Conservation (phyloP, 1,140 invertebrate species). For the Riptortus pedestris region DNA sequence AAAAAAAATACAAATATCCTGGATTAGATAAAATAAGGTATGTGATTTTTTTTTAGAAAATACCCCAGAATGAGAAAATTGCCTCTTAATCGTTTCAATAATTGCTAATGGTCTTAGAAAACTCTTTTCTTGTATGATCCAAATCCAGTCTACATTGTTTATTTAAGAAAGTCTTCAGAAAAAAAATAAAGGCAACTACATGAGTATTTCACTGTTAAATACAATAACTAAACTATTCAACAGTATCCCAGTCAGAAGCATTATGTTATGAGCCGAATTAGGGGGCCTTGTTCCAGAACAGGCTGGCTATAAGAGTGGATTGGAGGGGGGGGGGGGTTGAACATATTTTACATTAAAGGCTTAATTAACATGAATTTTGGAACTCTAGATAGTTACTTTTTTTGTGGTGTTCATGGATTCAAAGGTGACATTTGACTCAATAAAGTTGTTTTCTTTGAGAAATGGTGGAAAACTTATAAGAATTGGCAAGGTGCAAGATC, state of each 20-base stretch:
- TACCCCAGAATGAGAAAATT: neutral
- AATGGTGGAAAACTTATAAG: too few relatives aligned
- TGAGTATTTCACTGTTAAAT: neutral
- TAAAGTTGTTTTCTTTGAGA: too few relatives aligned
- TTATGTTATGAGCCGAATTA: neutral
- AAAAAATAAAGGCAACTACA: neutral
- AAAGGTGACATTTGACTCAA: neutral
- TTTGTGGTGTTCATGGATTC: neutral
- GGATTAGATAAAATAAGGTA: neutral
- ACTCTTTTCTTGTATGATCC: neutral
- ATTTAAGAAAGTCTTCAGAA: neutral
- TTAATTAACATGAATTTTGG: neutral
- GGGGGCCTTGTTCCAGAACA: neutral
- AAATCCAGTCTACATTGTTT: neutral
- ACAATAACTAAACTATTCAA: neutral
- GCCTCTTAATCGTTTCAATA: neutral
- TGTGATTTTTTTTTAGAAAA: neutral
- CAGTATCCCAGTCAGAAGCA: neutral
- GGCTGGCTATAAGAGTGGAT: neutral
- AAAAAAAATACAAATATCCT: neutral
- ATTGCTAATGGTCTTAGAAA: neutral
- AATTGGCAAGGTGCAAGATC: too few relatives aligned
- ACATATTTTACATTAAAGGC: neutral
- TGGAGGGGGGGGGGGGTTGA: neutral
- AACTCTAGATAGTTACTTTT: neutral